phyloP scores from a whole-genome alignment of 2,797 vertebrate species.

The Tokudaia muenninki region DNA sequence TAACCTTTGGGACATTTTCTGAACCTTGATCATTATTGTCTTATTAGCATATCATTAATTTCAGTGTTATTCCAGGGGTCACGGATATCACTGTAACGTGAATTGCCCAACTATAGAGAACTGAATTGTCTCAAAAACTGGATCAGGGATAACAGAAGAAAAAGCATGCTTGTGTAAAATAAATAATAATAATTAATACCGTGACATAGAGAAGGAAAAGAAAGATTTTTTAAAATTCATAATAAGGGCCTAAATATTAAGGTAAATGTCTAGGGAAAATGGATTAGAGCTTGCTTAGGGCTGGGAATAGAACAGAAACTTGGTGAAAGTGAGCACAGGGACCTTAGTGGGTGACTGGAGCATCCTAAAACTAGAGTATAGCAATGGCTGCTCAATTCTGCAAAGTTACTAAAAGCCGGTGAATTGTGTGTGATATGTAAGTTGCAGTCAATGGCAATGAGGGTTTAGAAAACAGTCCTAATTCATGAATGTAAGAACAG shows the following conservation, averaged over 20 bases:
- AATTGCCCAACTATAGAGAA: conserved; percentile 32
- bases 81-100: conserved; percentile 28
- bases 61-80: conserved; percentile 51
- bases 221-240: background rate
- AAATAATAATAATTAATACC: background rate
- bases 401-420: background rate
- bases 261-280: background rate
- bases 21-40: conserved; percentile 55
- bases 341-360: background rate
- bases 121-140: conserved; percentile 11
- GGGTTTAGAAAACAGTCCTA: background rate
- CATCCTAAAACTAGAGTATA: background rate
- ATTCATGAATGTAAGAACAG: background rate
- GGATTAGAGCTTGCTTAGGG: background rate
- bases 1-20: conserved; percentile 63
- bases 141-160: background rate
- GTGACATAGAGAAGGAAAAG: conserved; percentile 18
- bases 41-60: conserved; percentile 80
- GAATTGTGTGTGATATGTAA: background rate
- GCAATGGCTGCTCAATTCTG: background rate
- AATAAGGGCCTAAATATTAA: background rate
- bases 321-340: background rate
- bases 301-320: background rate
- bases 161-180: background rate
- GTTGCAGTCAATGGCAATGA: background rate